phyloP scores from a whole-genome alignment of 2,113 vertebrate species.

The Oreocharis arfaki region DNA sequence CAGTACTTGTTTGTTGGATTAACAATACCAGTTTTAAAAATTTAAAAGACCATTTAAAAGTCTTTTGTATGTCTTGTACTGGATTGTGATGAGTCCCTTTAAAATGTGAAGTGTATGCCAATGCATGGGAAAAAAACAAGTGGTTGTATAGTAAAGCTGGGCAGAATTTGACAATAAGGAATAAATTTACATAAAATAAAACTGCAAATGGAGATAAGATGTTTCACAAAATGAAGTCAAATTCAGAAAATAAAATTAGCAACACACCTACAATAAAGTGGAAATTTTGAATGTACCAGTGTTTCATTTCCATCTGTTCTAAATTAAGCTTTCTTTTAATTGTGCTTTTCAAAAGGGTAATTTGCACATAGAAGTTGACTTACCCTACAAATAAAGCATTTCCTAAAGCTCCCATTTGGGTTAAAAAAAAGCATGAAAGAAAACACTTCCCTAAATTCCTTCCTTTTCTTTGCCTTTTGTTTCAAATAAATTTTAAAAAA shows the following conservation, averaged over 20 bases:
- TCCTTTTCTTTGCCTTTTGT: neutral
- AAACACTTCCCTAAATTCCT: neutral
- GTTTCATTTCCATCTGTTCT: conserved; percentile 2
- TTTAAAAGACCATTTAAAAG: neutral
- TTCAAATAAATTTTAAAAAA: neutral
- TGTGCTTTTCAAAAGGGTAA: neutral
- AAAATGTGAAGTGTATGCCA: neutral
- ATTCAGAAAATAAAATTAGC: conserved; percentile 22
- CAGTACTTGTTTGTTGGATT: neutral
- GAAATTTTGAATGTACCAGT: neutral
- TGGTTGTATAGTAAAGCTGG: neutral
- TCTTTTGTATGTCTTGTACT: neutral
- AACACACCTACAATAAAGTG: neutral
- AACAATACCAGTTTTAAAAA: neutral
- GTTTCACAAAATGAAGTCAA: neutral
- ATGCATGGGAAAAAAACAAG: neutral
- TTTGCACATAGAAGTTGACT: neutral
- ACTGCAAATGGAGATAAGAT: conserved; percentile 13
- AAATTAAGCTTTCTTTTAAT: neutral
- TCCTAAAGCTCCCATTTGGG: neutral
- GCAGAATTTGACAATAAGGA: neutral
- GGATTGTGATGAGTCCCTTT: neutral
- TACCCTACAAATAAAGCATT: neutral
- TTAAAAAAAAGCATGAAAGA: neutral
- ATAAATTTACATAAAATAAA: neutral